phyloP scores from a whole-genome alignment of 2,888 invertebrate species.

The Scaptomyza caliginosa region DNA sequence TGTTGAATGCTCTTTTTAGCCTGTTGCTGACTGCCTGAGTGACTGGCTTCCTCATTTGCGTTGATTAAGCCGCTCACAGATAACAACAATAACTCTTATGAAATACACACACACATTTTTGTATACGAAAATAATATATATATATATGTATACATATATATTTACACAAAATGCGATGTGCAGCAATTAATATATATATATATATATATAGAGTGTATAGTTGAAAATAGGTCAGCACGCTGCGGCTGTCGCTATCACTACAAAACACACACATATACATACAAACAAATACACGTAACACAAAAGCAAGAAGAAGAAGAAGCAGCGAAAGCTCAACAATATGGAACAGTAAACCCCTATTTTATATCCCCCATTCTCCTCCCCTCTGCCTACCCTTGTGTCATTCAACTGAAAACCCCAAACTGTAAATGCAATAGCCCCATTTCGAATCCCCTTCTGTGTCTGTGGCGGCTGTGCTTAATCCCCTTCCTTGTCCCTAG shows the following conservation, averaged over 20 bases:
- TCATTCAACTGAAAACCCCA: constrained; percentile 3
- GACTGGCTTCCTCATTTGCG: constrained; percentile 58
- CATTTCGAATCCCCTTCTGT: constrained; percentile 28
- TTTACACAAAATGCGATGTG: constrained; percentile 4
- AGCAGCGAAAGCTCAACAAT: constrained; percentile 35
- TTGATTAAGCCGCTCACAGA: constrained; percentile 59
- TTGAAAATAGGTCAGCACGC: constrained; percentile 50
- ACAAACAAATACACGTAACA: constrained; percentile 15
- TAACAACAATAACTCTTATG: constrained; percentile 64
- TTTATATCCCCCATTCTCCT: neutral
- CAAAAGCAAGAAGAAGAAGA: constrained; percentile 13
- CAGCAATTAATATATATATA: neutral
- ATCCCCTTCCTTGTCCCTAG: neutral
- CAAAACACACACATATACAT: constrained; percentile 22
- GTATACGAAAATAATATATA: constrained; percentile 17
- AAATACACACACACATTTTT: too few species aligned
- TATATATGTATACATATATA: neutral
- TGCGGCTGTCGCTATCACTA: constrained; percentile 50
- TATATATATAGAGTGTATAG: constrained; percentile 5
- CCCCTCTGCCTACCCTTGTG: too few species aligned
- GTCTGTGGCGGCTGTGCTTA: constrained; percentile 34
- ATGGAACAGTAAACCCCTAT: constrained; percentile 29
- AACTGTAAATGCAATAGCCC: constrained; percentile 19
- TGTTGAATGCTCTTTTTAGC: constrained; percentile 23
- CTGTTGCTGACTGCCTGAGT: constrained; percentile 47